phyloP scores from a whole-genome alignment of 2,888 invertebrate genomes.

The Agelastica alni region DNA sequence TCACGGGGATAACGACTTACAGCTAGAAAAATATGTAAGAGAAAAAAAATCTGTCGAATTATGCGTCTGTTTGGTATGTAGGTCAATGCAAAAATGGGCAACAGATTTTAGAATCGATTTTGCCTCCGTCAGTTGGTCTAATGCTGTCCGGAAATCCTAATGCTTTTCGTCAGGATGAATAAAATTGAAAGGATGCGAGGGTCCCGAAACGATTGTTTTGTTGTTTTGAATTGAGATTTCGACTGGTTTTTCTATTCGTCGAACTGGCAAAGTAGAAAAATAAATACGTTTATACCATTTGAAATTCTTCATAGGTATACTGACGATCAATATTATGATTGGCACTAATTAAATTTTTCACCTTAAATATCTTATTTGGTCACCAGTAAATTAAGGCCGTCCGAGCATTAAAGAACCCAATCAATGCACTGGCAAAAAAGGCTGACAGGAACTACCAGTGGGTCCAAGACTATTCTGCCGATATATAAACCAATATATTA shows the following conservation, averaged over 20 bases:
- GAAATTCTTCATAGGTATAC: neutral
- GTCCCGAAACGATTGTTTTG: conserved; percentile 6
- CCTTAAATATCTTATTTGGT: no score
- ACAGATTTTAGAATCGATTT: conserved; percentile 25
- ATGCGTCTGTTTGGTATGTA: conserved; percentile 16
- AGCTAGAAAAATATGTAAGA: no score
- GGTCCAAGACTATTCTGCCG: no score
- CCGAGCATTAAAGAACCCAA: no score
- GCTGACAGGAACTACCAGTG: no score
- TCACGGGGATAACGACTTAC: no score
- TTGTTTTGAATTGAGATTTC: neutral
- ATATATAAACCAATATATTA: no score
- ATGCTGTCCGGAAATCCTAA: conserved; percentile 24
- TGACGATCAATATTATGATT: no score
- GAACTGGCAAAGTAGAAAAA: neutral
- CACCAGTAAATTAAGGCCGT: no score
- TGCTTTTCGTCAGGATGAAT: conserved; percentile 21
- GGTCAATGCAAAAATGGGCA: conserved; percentile 25
- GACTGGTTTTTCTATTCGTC: neutral
- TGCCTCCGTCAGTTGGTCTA: conserved; percentile 16
- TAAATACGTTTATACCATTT: neutral
- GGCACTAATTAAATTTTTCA: no score
- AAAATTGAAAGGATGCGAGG: conserved; percentile 12
- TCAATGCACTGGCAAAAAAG: no score
- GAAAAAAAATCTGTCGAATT: no score